These are phyloP conservation scores for Columba janthina DNA, from an alignment of 2,113 vertebrate species.

Conservation along the genomic window DNA sequence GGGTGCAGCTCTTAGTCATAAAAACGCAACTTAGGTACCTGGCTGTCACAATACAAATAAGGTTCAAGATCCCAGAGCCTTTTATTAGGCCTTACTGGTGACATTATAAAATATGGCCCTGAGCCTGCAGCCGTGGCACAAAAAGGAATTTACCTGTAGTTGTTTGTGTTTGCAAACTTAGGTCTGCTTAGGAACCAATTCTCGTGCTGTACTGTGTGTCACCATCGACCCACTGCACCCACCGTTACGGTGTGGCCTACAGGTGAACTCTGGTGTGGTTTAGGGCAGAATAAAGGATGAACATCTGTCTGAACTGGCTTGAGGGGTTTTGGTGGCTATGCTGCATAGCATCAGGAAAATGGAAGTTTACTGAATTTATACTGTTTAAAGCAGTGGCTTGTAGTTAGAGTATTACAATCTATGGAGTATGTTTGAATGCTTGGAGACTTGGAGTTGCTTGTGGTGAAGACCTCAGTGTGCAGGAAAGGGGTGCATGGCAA, in stretches of 20 bases:
- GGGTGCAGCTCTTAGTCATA: background rate
- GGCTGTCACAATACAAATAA: background rate
- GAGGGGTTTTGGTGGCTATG: background rate
- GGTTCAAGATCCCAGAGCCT: background rate
- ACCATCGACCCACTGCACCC: too few species aligned
- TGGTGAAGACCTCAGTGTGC: background rate
- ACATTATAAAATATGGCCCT: background rate
- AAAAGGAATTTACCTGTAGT: background rate
- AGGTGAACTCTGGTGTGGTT: background rate
- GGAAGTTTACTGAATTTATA: background rate
- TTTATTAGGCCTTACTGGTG: background rate
- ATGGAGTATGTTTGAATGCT: background rate
- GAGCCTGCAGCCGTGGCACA: background rate
- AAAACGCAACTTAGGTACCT: background rate
- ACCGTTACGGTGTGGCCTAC: background rate
- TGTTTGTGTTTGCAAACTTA: background rate
- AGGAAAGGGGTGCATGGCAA: background rate
- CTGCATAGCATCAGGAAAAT: background rate
- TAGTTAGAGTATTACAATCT: background rate
- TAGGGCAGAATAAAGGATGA: background rate
- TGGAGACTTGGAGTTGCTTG: background rate
- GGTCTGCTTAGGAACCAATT: background rate
- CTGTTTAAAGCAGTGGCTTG: background rate
- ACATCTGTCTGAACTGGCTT: background rate
- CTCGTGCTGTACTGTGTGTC: background rate